Percentiles rank a stretch among this genome's conserved stretches.
Evolutionary conservation across 2,888 invertebrate species (phyloP).

Genomic region (Synergus gifuensis): DNA sequence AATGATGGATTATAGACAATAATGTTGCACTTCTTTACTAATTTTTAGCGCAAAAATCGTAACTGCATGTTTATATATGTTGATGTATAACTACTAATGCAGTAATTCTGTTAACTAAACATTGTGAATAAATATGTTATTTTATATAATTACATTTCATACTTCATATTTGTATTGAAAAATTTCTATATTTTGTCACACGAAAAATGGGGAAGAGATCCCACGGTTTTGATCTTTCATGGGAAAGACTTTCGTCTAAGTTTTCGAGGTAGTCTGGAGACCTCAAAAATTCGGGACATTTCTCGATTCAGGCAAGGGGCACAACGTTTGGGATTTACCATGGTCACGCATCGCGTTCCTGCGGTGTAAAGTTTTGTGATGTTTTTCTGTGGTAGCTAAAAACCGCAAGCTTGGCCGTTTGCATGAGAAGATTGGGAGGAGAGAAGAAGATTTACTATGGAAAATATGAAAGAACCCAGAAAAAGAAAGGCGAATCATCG

Average conservation of each 20-base stretch:
- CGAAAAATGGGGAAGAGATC: background rate
- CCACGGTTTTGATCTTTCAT: background rate
- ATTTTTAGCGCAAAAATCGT: no score
- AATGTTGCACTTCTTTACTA: background rate
- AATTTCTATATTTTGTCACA: background rate
- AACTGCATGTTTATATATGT: background rate
- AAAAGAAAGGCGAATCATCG: background rate
- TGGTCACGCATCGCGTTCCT: slow-evolving; percentile 1
- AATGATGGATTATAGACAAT: background rate
- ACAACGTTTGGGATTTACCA: background rate
- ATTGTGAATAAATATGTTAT: slow-evolving; percentile 12
- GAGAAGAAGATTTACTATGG: background rate
- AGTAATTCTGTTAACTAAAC: background rate
- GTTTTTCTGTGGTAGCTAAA: slow-evolving; percentile 7
- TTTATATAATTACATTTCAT: background rate
- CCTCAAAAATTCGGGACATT: slow-evolving; percentile 13
- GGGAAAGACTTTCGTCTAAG: background rate
- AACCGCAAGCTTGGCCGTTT: slow-evolving; percentile 5
- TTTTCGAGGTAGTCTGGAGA: slow-evolving; percentile 1
- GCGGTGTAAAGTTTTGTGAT: background rate
- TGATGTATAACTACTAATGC: background rate
- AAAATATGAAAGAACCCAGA: background rate
- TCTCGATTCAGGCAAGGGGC: background rate
- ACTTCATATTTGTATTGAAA: background rate
- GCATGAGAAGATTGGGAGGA: background rate